Evolutionary conservation across 2,797 vertebrate genomes (phyloP).

Genomic region (Crypturellus tataupa): DNA sequence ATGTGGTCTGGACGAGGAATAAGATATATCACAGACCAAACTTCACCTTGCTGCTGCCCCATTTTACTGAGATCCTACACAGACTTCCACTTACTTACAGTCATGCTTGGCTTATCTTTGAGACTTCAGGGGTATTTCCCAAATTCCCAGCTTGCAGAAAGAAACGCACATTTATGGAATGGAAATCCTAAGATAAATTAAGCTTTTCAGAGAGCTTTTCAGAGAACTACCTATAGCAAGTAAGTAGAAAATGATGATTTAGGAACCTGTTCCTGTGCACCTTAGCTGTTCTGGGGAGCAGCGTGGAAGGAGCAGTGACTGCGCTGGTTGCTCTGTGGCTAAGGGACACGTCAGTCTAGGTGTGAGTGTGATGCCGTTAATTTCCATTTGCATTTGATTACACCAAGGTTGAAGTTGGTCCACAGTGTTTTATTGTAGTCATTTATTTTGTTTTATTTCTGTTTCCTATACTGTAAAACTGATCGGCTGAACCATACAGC

Average conservation of each 20-base stretch:
- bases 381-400: slow-evolving; percentile 33
- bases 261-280: neutral
- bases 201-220: neutral
- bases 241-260: neutral
- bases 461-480: slow-evolving; percentile 6
- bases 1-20: neutral
- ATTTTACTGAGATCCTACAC: neutral
- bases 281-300: neutral
- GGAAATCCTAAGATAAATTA: neutral
- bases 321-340: neutral
- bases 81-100: neutral
- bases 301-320: neutral
- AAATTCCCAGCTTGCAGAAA: neutral
- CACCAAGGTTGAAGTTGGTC: neutral
- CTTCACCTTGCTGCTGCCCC: neutral
- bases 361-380: neutral
- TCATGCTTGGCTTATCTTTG: neutral
- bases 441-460: slow-evolving; percentile 38
- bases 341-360: neutral
- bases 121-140: neutral
- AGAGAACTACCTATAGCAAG: neutral
- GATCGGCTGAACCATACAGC: slow-evolving; percentile 9
- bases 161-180: neutral
- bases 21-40: neutral
- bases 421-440: neutral